phyloP scores from a whole-genome alignment of 2,797 vertebrate species.

The Malurus splendens region DNA sequence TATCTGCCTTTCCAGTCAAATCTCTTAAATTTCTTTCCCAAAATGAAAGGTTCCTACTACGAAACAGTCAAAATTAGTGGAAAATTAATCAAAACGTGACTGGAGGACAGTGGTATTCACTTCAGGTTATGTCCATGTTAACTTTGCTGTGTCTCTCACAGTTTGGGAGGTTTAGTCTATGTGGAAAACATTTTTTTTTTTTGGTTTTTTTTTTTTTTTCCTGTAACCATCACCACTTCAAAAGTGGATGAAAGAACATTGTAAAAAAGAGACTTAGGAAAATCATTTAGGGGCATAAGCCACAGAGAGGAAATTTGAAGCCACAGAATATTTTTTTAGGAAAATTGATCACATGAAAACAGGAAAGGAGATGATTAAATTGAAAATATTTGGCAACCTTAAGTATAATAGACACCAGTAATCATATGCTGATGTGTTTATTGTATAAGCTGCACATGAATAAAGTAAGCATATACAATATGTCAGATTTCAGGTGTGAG shows the following conservation, averaged over 20 bases:
- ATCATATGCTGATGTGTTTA: neutral
- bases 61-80: neutral
- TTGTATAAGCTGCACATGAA: neutral
- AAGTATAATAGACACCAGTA: neutral
- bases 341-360: slow-evolving; percentile 8
- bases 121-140: neutral
- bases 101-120: neutral
- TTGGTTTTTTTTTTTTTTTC: neutral
- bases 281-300: neutral
- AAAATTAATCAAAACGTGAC: neutral
- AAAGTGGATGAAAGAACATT: slow-evolving; percentile 19
- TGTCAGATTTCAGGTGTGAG: neutral
- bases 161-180: neutral
- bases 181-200: neutral
- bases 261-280: slow-evolving; percentile 3
- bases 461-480: neutral
- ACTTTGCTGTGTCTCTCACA: neutral
- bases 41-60: neutral
- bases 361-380: slow-evolving; percentile 16
- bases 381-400: slow-evolving; percentile 14
- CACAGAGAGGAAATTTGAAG: slow-evolving; percentile 28
- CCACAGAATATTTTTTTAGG: neutral
- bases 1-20: slow-evolving; percentile 18
- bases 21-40: neutral
- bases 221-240: slow-evolving; percentile 4